Percentiles rank a stretch among this genome's conserved stretches.
These are phyloP conservation scores for Phrynosoma platyrhinos DNA, from an alignment of 2,113 vertebrate genomes.

Conservation along the genomic window DNA sequence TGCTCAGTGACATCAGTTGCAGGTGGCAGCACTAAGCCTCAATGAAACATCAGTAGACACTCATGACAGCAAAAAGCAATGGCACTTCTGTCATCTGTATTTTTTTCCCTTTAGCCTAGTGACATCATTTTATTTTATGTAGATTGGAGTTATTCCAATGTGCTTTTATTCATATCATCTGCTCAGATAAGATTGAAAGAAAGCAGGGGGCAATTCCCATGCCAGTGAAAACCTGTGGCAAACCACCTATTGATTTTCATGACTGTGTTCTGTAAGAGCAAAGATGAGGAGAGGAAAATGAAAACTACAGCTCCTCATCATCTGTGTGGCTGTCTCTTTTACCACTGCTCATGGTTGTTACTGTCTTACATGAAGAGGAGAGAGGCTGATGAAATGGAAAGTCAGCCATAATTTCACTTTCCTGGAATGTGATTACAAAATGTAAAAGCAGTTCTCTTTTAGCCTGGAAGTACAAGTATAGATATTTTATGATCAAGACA, in stretches of 20 bases:
- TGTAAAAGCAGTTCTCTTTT: not conserved
- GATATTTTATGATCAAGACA: not conserved
- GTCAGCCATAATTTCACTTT: not conserved
- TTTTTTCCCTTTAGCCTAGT: not conserved
- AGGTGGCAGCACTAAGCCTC: not conserved
- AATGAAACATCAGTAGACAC: not conserved
- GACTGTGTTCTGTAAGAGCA: not conserved
- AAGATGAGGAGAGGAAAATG: not conserved
- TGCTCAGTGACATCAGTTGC: not conserved
- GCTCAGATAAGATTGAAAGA: rapidly evolving
- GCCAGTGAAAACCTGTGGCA: slow-evolving; percentile 2
- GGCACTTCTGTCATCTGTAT: not conserved
- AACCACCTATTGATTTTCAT: not conserved
- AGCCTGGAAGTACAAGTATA: not conserved
- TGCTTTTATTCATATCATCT: not conserved
- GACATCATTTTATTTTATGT: not conserved
- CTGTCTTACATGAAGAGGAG: not conserved
- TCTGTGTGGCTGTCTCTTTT: not conserved
- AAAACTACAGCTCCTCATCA: not conserved
- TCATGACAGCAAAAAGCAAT: not conserved
- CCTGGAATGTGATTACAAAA: not conserved
- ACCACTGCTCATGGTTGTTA: not conserved
- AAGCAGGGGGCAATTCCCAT: not conserved
- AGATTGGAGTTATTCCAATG: not conserved
- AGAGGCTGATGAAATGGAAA: not conserved